A percentile compares a stretch with the other conserved stretches of the same genome.
Conservation (phyloP, 2,797 vertebrate genomes). For the Babyrousa celebensis region DNA sequence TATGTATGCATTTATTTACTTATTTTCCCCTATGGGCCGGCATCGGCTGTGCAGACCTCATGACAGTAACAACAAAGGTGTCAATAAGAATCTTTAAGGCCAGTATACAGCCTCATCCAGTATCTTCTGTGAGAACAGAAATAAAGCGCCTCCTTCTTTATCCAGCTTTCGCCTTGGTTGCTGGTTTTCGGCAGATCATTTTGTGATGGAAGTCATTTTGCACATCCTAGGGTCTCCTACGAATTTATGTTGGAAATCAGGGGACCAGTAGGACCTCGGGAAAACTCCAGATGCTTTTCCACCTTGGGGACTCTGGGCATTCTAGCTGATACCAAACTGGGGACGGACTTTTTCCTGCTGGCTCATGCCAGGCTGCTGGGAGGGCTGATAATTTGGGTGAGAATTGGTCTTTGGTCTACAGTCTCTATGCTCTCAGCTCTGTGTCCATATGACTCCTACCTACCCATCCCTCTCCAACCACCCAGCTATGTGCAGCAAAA, state of each 20-base stretch:
- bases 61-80: neutral
- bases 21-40: conserved; percentile 43
- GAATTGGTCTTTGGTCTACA: neutral
- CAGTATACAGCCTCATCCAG: rapidly evolving
- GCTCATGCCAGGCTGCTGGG: rapidly evolving
- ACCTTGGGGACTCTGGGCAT: neutral
- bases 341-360: neutral
- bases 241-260: neutral
- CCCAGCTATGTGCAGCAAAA: neutral
- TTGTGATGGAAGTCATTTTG: neutral
- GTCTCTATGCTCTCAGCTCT: neutral
- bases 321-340: too few relatives aligned
- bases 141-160: rapidly evolving
- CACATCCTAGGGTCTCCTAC: neutral
- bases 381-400: neutral
- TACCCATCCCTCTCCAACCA: too few relatives aligned
- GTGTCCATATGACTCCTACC: neutral
- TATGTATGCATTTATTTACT: neutral
- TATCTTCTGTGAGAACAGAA: rapidly evolving
- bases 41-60: neutral
- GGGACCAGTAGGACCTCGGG: rapidly evolving
- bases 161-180: rapidly evolving
- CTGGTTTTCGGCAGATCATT: neutral
- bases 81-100: neutral
- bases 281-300: neutral